Evolutionary conservation across 2,797 vertebrate genomes (phyloP), one percentile per base, ranked within the genome.

Genomic region (Xyrichtys novacula): DNA sequence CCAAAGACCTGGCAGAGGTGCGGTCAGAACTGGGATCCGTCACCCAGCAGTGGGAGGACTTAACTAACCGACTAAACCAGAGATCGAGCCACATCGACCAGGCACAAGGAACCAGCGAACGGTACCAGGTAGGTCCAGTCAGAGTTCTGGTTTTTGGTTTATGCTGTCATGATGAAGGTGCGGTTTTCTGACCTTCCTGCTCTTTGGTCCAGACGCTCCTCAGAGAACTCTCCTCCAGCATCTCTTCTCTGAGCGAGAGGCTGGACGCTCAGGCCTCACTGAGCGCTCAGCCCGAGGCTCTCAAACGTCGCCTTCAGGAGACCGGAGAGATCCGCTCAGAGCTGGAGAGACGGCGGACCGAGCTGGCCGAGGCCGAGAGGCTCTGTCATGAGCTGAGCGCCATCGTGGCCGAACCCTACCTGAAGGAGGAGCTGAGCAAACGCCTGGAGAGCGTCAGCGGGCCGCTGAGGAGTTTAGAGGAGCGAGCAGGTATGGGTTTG

Each of bases 301-400:
- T 99, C 46, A 97, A 95, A 23, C 94, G 92, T 8, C 95, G 97
- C 60, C 92, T 99, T 59, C 96, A 97, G 80, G 97, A 98, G 62
- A 98, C 96, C 0, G 98, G 98, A 0, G 97, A 98, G 90, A 95
- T 99, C 87, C 95, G 96, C 29, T 95, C 96, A 0, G 96, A 98
- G 77, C 92, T 99, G 78, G 98, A 95, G 81, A 93, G 93, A 61
- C 91, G 96, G 76, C 92, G 95, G 1, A 81, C 87, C 0, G 94
- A 98, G 88, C 92, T 98, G 22, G 65, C 74, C 0, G 95, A 96
- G 86, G 97, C 97, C 0, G 94, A 97, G 89, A 75, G 49, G 58
- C 93, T 99, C 52, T 99, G 97, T 10, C 65, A 81, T 22, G 96
- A 97, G 79, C 94, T 99, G 52, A 98, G 96, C 0, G 1, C 91